Evolutionary conservation across 2,797 vertebrate species (phyloP), one percentile per base, ranked within the genome.

Genomic region (Phoebastria nigripes): DNA sequence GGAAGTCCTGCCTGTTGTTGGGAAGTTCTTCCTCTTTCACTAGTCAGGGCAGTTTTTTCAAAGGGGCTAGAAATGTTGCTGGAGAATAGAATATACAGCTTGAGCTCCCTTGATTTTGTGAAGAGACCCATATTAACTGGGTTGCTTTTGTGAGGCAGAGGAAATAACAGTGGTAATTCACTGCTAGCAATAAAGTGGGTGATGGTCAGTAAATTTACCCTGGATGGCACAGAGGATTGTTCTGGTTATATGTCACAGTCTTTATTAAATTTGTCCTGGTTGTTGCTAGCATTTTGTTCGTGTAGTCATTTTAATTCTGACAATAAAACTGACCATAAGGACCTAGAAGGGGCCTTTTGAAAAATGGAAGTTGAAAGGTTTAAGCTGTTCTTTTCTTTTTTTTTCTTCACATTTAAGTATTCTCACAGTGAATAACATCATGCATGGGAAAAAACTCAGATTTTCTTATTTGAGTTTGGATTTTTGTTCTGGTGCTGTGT

Each of bases 221-320:
- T 70, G 67, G 63, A 44, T 74, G 51, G 90, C 89, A 89, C 55
- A 87, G 51, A 84, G 78, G 37, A 90, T 79, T 95, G 71, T 85
- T 95, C 67, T 95, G 49, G 41, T 92, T 94, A 9, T 65, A 52
- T 44, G 44, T 94, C 78, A 80, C 67, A 71, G 35, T 39, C 85
- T 83, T 95, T 66, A 83, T 93, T 85, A 55, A 93, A 96, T 91
- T 90, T 86, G 62, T 55, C 72, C 61, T 79, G 73, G 49, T 46
- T 83, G 79, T 86, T 96, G 65, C 42, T 83, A 80, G 58, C 52
- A 42, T 86, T 91, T 91, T 33, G n/a, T 66, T 83, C 1, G 0
- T 62, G 41, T 55, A 55, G 47, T 72, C 49, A 56, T 67, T 86
- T 82, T 79, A 81, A 95, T 86, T 90, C 46, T 79, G 37, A 76